These are phyloP conservation scores for Agonopterix heracliana DNA, from an alignment of 2,888 invertebrate species.

Conservation along the genomic window DNA sequence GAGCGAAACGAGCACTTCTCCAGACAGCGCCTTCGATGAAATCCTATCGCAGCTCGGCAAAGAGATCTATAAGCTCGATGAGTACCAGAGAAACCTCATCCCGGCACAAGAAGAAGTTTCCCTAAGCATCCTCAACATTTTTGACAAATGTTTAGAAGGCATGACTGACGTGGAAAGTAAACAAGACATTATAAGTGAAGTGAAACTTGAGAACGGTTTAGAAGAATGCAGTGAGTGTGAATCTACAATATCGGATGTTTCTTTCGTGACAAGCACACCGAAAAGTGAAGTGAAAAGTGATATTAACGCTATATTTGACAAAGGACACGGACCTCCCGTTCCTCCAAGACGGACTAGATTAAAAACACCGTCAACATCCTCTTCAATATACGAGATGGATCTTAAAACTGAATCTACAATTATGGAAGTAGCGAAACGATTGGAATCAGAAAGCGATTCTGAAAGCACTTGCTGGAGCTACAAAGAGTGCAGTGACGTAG, in stretches of 20 bases:
- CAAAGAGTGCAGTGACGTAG: constrained; percentile 57
- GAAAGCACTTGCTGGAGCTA: constrained; percentile 70
- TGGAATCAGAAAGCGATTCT: constrained; percentile 55
- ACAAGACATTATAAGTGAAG: constrained; percentile 10
- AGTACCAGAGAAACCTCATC: constrained; percentile 54
- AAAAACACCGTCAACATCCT: constrained; percentile 37
- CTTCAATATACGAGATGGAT: constrained; percentile 39
- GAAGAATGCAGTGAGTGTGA: constrained; percentile 50
- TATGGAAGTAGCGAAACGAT: constrained; percentile 24
- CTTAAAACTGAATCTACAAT: constrained; percentile 23
- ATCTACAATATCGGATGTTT: constrained; percentile 42
- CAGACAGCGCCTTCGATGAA: constrained; percentile 64
- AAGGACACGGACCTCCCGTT: constrained; percentile 42
- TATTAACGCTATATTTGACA: constrained; percentile 33
- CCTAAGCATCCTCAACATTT: constrained; percentile 63
- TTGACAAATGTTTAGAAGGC: constrained; percentile 65
- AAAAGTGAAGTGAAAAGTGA: constrained; percentile 29
- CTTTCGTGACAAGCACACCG: constrained; percentile 56
- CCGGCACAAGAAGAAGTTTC: constrained; percentile 51
- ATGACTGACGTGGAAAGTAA: constrained; percentile 29
- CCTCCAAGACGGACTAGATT: constrained; percentile 46
- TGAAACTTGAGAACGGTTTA: constrained; percentile 22
- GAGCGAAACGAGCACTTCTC: constrained; percentile 23
- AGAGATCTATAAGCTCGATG: constrained; percentile 66
- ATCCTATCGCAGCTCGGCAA: constrained; percentile 66